Evolutionary conservation across 2,113 vertebrate genomes (phyloP), one percentile per base, ranked within the genome.

Genomic region (Centropristis striata): DNA sequence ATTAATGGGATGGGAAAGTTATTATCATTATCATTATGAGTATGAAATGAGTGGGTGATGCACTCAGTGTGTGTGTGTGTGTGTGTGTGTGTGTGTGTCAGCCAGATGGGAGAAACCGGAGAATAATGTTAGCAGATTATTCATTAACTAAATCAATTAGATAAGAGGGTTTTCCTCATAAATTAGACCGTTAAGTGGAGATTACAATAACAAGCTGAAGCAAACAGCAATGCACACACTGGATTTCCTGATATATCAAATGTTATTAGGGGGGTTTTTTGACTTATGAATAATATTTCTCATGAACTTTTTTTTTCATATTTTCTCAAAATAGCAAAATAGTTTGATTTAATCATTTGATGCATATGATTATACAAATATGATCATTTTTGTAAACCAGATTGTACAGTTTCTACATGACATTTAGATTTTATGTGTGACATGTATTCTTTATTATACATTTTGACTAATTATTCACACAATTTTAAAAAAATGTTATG

Each of bases 1-100:
- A 87, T 83, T 85, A 88, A 88, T 87, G 77, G 60, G 61, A 78
- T 49, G 42, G 76, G 54, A 85, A 78, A 71, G 79, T 83, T 86
- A 86, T 86, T 82, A 88, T 88, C 75, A 70, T 87, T 75, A 80
- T 80, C 84, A 75, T 81, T 85, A 75, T 21, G 70, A 28, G 60
- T 66, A 78, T 74, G 36, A 87, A 88, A 83, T 64, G 81, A 86
- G 75, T 58, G 77, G 70, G 73, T 72, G 78, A 77, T 80, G 71
- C 67, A 71, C 70, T 67, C 12, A 16, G 49, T 15, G 49, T 54
- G 66, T 16, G 64, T 69, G 72, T 71, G 44, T 70, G 66, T 63
- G 21, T 20, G 18, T 63, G n/a, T 50, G 46, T 46, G 47, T 37
- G 61, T 50, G 69, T 57, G 57, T 71, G 59, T 68, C 25, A 68